A percentile compares a stretch with the other conserved stretches of the same genome.
phyloP scores from a whole-genome alignment of 2,113 vertebrate genomes.

The Bufo gargarizans region DNA sequence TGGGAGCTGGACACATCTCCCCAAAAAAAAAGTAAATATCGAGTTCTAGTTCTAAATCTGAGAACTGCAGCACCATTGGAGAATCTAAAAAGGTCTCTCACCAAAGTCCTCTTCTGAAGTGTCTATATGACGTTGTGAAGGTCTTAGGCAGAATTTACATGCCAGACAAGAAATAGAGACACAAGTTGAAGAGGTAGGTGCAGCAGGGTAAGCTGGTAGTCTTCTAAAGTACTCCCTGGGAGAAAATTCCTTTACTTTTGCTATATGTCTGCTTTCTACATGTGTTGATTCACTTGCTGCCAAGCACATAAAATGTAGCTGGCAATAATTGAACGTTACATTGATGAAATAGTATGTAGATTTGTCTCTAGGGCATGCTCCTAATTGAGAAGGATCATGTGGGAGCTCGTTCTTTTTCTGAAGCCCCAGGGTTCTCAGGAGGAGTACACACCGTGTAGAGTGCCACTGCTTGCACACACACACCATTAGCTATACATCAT shows the following conservation, averaged over 20 bases:
- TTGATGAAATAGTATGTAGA: slow-evolving; percentile 59
- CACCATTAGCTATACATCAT: slow-evolving; percentile 64
- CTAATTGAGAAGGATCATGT: slow-evolving; percentile 63
- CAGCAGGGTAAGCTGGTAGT: neutral
- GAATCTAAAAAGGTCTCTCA: neutral
- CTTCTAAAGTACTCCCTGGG: neutral
- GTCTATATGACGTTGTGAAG: neutral
- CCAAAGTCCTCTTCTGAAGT: neutral
- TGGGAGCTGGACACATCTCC: too few relatives aligned
- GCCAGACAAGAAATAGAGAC: neutral
- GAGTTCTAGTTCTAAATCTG: too few relatives aligned
- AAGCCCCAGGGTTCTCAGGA: slow-evolving; percentile 60
- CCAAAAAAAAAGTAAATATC: too few relatives aligned
- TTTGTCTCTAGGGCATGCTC: slow-evolving; percentile 56
- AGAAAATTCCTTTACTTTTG: slow-evolving; percentile 17
- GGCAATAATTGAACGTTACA: slow-evolving; percentile 62
- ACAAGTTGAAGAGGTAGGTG: neutral
- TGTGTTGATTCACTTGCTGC: slow-evolving; percentile 31
- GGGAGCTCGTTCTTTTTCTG: slow-evolving; percentile 61
- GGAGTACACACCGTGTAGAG: slow-evolving; percentile 63
- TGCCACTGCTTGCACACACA: slow-evolving; percentile 66
- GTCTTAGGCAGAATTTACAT: neutral
- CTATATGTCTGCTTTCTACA: neutral
- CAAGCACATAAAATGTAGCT: slow-evolving; percentile 52
- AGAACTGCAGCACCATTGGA: neutral